These are phyloP conservation scores for Glaucidium brasilianum DNA, from an alignment of 2,113 vertebrate species.

Conservation along the genomic window DNA sequence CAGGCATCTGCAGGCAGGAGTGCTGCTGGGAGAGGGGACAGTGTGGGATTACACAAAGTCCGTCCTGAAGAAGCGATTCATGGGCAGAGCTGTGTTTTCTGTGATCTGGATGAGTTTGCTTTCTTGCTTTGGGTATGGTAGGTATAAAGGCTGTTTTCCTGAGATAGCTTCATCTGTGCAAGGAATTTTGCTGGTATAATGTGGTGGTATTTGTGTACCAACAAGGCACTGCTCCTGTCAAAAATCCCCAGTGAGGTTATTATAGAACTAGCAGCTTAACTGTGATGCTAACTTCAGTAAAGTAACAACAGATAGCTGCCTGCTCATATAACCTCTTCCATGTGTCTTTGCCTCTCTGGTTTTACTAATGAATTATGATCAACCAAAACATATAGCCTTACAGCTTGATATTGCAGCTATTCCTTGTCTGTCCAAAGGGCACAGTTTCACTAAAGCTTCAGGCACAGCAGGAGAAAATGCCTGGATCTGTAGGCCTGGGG, in stretches of 20 bases:
- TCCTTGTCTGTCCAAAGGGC: not conserved
- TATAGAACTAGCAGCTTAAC: not conserved
- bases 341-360: not conserved
- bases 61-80: not conserved
- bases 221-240: fast-evolving
- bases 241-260: not conserved
- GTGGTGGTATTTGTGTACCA: not conserved
- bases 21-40: not conserved
- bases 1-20: not conserved
- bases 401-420: not conserved
- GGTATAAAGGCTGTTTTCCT: not conserved
- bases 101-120: not conserved
- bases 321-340: not conserved
- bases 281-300: not conserved
- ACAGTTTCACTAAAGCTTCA: not conserved
- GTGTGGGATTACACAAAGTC: not conserved
- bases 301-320: not conserved
- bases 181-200: not conserved
- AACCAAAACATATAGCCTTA: not conserved
- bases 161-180: not conserved
- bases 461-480: not conserved
- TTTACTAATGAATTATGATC: not conserved
- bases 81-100: not conserved
- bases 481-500: not conserved
- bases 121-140: not conserved